A percentile compares a stretch with the other conserved stretches of the same genome.
Conservation (phyloP, 1,140 invertebrate species). For the Sarcophaga bullata region DNA sequence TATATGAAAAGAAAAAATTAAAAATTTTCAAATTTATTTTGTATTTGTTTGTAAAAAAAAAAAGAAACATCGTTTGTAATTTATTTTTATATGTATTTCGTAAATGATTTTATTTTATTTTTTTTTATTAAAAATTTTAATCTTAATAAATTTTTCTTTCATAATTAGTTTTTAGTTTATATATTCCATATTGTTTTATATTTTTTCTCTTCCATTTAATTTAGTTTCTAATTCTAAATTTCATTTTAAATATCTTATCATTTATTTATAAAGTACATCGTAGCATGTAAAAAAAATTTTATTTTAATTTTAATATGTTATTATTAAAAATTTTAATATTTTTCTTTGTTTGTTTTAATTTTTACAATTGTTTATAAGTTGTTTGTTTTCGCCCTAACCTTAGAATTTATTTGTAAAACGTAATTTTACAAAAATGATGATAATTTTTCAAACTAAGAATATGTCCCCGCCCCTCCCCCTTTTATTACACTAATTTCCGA, state of each 20-base stretch:
- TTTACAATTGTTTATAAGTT: too few species aligned
- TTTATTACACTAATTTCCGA: too few species aligned
- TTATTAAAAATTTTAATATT: too few species aligned
- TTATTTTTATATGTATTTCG: conserved; percentile 18
- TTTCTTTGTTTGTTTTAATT: too few species aligned
- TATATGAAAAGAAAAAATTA: neutral
- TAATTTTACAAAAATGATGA: neutral
- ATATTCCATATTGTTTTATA: neutral
- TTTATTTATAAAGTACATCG: too few species aligned
- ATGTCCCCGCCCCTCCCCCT: neutral
- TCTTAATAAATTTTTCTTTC: neutral
- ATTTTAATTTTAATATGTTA: too few species aligned
- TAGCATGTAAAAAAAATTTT: too few species aligned
- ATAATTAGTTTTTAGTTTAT: neutral
- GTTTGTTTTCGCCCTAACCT: neutral
- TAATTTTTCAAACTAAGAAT: neutral
- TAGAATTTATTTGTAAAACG: neutral
- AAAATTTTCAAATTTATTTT: neutral
- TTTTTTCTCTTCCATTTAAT: neutral
- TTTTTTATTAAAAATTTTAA: too few species aligned
- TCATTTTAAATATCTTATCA: too few species aligned
- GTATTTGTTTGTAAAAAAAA: neutral
- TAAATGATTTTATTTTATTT: too few species aligned
- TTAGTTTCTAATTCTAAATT: neutral
- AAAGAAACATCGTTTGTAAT: neutral